These are phyloP conservation scores for Microtus pennsylvanicus DNA, from an alignment of 2,113 vertebrate genomes.

Conservation along the genomic window DNA sequence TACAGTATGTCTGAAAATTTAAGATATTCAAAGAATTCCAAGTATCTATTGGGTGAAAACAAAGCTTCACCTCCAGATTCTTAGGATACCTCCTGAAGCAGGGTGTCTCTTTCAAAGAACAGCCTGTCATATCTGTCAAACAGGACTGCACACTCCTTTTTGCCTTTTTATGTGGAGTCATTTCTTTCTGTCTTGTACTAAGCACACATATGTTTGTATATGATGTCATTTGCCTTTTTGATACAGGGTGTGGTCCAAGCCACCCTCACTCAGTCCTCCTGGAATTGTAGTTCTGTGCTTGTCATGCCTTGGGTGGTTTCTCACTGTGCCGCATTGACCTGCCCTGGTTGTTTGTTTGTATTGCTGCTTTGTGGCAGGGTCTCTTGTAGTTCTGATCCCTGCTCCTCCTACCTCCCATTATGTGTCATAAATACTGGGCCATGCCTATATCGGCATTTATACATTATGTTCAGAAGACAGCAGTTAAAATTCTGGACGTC, in stretches of 20 bases:
- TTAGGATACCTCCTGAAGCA: not conserved
- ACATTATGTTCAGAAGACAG: not conserved
- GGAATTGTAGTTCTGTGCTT: not conserved
- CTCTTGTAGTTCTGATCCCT: not conserved
- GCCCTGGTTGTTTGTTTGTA: not conserved
- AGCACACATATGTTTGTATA: not conserved
- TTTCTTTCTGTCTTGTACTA: not conserved
- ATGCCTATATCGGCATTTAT: no score
- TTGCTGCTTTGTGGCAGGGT: not conserved
- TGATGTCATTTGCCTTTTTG: not conserved
- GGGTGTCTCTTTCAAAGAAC: no score
- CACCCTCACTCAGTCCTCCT: not conserved
- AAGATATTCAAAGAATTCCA: not conserved
- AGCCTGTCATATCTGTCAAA: not conserved
- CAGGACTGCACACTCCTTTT: fast-evolving
- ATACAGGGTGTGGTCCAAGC: not conserved
- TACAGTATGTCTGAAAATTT: no score
- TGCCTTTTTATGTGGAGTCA: not conserved
- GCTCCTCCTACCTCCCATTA: not conserved
- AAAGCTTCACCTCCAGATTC: fast-evolving
- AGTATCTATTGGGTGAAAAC: not conserved
- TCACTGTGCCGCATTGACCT: not conserved
- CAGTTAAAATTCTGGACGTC: not conserved
- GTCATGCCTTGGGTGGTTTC: not conserved
- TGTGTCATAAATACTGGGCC: not conserved